Evolutionary conservation across 2,113 vertebrate species (phyloP).

Genomic region (Tetrax tetrax): DNA sequence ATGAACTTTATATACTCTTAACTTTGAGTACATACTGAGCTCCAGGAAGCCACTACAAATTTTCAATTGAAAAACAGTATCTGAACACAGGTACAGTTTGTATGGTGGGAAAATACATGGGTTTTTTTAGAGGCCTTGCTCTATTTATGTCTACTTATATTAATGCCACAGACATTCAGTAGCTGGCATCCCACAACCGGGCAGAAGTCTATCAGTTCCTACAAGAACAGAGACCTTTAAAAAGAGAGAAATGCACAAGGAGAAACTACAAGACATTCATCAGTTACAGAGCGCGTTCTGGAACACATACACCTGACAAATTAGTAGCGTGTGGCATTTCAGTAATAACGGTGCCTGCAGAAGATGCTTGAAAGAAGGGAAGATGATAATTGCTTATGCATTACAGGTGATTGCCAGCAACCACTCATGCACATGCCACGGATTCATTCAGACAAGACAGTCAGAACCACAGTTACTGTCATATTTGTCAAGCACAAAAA

Average conservation of each 20-base stretch:
- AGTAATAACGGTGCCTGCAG: background rate
- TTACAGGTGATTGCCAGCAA: background rate
- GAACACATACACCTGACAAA: background rate
- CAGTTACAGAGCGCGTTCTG: background rate
- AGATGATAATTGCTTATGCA: background rate
- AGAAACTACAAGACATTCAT: background rate
- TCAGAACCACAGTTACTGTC: background rate
- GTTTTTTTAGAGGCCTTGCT: background rate
- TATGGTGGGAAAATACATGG: accelerated
- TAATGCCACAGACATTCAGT: background rate
- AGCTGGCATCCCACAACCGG: background rate
- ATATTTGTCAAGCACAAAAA: background rate
- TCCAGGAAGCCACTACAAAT: background rate
- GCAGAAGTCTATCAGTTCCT: background rate
- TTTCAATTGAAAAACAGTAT: background rate
- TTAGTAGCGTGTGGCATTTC: background rate
- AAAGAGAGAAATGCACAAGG: background rate
- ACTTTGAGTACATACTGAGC: background rate
- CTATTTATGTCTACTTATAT: background rate
- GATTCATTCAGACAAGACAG: background rate
- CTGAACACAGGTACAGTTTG: background rate
- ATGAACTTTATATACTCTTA: background rate
- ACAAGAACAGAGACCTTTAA: background rate
- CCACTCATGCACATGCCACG: background rate
- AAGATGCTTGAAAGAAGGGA: background rate